Conservation (phyloP, 2,888 invertebrate genomes). For the Callyntrura guangdongensis region DNA sequence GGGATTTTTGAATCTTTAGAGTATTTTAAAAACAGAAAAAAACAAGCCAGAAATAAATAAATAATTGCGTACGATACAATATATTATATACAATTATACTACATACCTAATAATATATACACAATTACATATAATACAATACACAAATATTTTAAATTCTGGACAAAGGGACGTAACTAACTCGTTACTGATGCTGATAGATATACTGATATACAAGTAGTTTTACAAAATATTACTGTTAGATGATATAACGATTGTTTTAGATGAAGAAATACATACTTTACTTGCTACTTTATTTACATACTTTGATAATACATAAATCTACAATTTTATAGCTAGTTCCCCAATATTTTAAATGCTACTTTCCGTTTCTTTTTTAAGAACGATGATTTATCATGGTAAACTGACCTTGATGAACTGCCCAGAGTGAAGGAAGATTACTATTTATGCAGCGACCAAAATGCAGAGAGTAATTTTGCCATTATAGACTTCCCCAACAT, state of each 20-base stretch:
- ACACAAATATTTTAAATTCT: conserved; percentile 74
- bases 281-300: conserved; percentile 47
- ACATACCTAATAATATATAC: conserved; percentile 63
- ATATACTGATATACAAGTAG: conserved; percentile 44
- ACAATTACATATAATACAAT: conserved; percentile 59
- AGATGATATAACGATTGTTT: neutral
- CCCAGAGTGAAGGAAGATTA: conserved; percentile 23
- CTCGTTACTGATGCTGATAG: conserved; percentile 68
- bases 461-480: conserved; percentile 38
- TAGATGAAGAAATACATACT: neutral
- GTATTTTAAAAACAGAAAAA: conserved; percentile 18
- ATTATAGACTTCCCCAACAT: neutral
- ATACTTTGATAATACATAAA: conserved; percentile 54
- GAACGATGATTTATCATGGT: neutral
- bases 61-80: conserved; percentile 10
- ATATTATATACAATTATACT: conserved; percentile 46
- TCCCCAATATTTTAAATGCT: conserved; percentile 49
- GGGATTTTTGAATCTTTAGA: conserved; percentile 27
- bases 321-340: conserved; percentile 61
- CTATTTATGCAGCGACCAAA: conserved; percentile 46
- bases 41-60: conserved; percentile 21
- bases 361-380: neutral
- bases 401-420: conserved; percentile 26
- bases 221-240: conserved; percentile 45
- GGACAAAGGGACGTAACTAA: conserved; percentile 79